Conservation (phyloP, 1,140 invertebrate genomes). For the Brachionus koreanus region DNA sequence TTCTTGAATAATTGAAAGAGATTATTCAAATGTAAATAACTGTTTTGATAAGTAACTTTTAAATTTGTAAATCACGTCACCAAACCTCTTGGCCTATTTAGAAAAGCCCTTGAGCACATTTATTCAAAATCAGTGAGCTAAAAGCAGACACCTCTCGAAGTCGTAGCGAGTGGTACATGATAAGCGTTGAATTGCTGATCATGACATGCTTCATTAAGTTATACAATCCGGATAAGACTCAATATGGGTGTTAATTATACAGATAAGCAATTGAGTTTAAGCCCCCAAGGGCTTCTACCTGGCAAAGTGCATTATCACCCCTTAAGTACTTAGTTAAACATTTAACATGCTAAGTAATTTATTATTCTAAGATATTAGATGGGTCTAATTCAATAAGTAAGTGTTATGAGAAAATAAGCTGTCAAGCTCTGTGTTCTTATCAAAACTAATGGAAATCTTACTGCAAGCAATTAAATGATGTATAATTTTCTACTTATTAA, state of each 20-base stretch:
- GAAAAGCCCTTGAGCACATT: background rate
- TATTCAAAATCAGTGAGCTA: background rate
- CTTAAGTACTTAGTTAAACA: background rate
- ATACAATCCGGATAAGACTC: background rate
- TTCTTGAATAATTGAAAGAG: background rate
- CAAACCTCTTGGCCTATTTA: background rate
- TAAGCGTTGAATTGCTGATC: background rate
- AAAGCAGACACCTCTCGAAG: background rate
- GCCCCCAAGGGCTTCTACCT: background rate
- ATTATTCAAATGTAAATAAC: conserved; percentile 2
- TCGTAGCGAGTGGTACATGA: background rate
- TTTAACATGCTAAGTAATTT: background rate
- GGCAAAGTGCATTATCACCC: conserved; percentile 2
- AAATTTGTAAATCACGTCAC: background rate
- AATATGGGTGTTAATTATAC: background rate
- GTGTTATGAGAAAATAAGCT: background rate
- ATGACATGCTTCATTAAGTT: background rate
- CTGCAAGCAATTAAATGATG: background rate
- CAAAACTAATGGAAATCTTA: background rate
- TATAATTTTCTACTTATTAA: background rate
- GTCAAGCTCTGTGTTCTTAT: background rate
- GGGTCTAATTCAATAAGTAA: background rate
- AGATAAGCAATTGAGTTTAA: background rate
- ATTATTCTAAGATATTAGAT: background rate
- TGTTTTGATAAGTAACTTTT: background rate